Evolutionary conservation across 2,797 vertebrate species (phyloP).

Genomic region (Diplodus sargus): DNA sequence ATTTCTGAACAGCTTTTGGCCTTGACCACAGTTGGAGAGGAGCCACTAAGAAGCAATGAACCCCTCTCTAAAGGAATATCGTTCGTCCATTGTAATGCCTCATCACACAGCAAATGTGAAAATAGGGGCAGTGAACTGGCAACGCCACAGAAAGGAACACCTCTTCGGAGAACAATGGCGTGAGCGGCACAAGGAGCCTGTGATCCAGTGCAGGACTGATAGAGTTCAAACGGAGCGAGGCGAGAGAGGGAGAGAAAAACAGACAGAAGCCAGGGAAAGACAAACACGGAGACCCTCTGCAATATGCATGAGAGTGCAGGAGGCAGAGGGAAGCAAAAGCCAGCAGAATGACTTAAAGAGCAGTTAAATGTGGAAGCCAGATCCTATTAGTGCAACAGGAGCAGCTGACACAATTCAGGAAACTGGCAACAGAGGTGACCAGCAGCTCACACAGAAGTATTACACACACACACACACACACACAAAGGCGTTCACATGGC

Average conservation of each 20-base stretch:
- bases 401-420: slow-evolving; percentile 34
- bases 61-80: slow-evolving; percentile 64
- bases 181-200: slow-evolving; percentile 40
- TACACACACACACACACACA: neutral
- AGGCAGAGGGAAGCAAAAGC: slow-evolving; percentile 31
- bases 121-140: slow-evolving; percentile 67
- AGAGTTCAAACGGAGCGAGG: slow-evolving; percentile 44
- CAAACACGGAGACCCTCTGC: slow-evolving; percentile 43
- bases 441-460: slow-evolving; percentile 2
- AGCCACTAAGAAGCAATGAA: slow-evolving; percentile 60
- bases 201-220: slow-evolving; percentile 48
- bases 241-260: slow-evolving; percentile 25
- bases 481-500: slow-evolving; percentile 16
- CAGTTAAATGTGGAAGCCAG: slow-evolving; percentile 33
- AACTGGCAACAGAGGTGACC: slow-evolving; percentile 15
- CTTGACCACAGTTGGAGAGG: slow-evolving; percentile 60
- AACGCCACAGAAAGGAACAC: slow-evolving; percentile 58
- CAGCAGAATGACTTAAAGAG: slow-evolving; percentile 37
- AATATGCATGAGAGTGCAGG: slow-evolving; percentile 45
- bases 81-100: slow-evolving; percentile 68
- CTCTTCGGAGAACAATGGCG: slow-evolving; percentile 66
- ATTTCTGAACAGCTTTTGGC: slow-evolving; percentile 61
- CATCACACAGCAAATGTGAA: slow-evolving; percentile 69
- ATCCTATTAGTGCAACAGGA: slow-evolving; percentile 40
- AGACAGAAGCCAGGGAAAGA: slow-evolving; percentile 15